Base-by-base conservation (phyloP, 92 coral and sea anemone genomes). In the Umimayanthus kanabou region DNA sequence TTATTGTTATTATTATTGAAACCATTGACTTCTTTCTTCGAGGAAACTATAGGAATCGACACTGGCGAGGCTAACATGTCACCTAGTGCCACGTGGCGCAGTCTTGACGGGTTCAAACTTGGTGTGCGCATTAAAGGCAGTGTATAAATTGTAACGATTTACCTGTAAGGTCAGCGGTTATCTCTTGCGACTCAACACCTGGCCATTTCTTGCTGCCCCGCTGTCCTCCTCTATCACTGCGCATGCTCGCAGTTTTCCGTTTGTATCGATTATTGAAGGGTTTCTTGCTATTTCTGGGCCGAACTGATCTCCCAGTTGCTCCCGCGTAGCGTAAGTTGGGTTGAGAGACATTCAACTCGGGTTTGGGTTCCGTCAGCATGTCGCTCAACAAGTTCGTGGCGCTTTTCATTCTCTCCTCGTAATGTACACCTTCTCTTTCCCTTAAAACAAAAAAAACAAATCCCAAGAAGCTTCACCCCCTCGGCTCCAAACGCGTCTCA, bases 351-450 rank as follows among this genome's bases (percentile, higher is more conserved):
- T 26, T 43, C 28, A 66, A 10, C n/a, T 49, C 77, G 43, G 87
- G 78, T 47, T 66, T 67, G 26, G 26, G 29, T 29, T 83, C 87
- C 6, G 87, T 83, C 55, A 83, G 20, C 78, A 83, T 69, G 64
- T 83, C 78, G 29, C 87, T 49, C 50, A 83, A 43, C 67, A 83
- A 67, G 43, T 70, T 69, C 47, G 87, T 40, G 65, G 87, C 87
- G 14, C 18, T n/a, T 50, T 70, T 83, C 77, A 83, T 70, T 83
- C 87, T 42, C 18, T 83, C 87, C 65, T 72, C 78, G 25, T 83
- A 83, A 69, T 83, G 87, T 4, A 70, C 87, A 29, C 64, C 77
- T 42, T 83, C 87, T 70, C 78, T 20, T 30, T 69, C 87, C 87
- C 87, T 83, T 45, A 43, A 20, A 9, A 20, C 9, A 28, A 53